A percentile compares a stretch with the other conserved stretches of the same genome.
Evolutionary conservation across 2,113 vertebrate genomes (phyloP).

Genomic region (Oxygymnocypris stewartii): DNA sequence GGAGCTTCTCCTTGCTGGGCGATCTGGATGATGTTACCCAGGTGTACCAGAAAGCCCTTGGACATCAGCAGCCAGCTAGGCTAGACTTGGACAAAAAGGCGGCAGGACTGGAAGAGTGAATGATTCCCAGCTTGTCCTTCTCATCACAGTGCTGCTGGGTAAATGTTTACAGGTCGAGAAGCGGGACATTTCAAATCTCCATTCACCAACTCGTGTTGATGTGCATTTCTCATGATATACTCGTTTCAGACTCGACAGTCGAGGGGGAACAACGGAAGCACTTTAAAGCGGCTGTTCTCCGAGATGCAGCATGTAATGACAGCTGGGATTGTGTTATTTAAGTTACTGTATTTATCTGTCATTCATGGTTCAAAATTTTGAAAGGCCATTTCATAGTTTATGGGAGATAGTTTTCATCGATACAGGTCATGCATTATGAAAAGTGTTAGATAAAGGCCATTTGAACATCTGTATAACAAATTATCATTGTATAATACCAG

Average conservation of each 20-base stretch:
- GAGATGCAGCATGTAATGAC: neutral
- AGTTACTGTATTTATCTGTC: conserved; percentile 23
- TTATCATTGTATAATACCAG: neutral
- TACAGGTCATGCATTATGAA: conserved; percentile 9
- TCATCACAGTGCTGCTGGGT: conserved; percentile 34
- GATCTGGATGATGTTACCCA: conserved; percentile 98
- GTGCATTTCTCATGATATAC: conserved; percentile 24
- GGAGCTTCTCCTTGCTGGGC: conserved; percentile 92
- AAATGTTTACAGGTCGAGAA: conserved; percentile 52
- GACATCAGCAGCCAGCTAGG: conserved; percentile 93
- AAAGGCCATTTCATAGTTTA: conserved; percentile 6
- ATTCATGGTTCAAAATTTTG: neutral
- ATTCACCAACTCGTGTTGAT: conserved; percentile 16
- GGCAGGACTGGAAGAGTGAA: conserved; percentile 15
- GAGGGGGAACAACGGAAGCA: conserved; percentile 34
- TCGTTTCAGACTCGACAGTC: neutral
- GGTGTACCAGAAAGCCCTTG: conserved; percentile 98
- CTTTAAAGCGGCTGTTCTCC: conserved; percentile 41
- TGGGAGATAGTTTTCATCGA: neutral
- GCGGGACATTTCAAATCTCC: conserved; percentile 28
- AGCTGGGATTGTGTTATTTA: conserved; percentile 27
- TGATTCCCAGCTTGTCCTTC: conserved; percentile 5
- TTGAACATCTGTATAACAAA: neutral
- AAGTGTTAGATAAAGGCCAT: conserved; percentile 3
- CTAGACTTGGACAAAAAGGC: conserved; percentile 75